Percentiles rank a stretch among this genome's conserved stretches.
Conservation (phyloP, 2,888 invertebrate species). For the Orthosia gracilis region DNA sequence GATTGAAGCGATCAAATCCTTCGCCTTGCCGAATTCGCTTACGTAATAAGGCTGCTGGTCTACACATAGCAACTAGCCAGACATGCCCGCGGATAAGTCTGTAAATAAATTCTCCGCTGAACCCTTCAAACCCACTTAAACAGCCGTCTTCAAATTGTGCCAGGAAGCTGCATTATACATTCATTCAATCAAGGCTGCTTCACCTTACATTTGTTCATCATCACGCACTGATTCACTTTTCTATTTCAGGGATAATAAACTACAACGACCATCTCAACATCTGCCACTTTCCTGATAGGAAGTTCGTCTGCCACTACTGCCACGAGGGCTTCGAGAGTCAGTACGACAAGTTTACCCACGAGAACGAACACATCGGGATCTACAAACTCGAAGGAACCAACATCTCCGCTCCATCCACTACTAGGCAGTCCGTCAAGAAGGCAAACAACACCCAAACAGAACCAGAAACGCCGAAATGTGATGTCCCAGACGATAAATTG, state of each 20-base stretch:
- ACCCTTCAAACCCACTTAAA: no score
- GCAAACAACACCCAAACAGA: constrained; percentile 82
- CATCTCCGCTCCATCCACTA: constrained; percentile 54
- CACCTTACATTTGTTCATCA: not conserved
- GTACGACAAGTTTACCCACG: constrained; percentile 79
- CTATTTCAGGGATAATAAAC: constrained; percentile 85
- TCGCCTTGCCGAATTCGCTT: no score
- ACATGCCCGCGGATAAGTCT: no score
- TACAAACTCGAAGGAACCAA: constrained; percentile 70
- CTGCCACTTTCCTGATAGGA: constrained; percentile 82
- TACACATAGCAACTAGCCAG: no score
- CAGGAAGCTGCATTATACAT: no score
- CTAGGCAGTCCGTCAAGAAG: constrained; percentile 65
- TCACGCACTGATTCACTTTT: not conserved
- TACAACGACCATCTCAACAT: constrained; percentile 88
- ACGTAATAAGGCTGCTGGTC: no score
- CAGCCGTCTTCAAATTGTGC: no score
- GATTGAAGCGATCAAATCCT: no score
- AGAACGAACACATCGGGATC: constrained; percentile 85
- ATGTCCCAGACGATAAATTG: constrained; percentile 81
- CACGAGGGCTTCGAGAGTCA: constrained; percentile 85
- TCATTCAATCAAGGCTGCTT: not conserved
- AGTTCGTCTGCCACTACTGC: constrained; percentile 83
- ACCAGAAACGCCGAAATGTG: constrained; percentile 69
- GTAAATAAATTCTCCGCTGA: no score